A percentile compares a stretch with the other conserved stretches of the same genome.
Conservation (phyloP, 2,797 vertebrate genomes). For the Chelonia mydas region DNA sequence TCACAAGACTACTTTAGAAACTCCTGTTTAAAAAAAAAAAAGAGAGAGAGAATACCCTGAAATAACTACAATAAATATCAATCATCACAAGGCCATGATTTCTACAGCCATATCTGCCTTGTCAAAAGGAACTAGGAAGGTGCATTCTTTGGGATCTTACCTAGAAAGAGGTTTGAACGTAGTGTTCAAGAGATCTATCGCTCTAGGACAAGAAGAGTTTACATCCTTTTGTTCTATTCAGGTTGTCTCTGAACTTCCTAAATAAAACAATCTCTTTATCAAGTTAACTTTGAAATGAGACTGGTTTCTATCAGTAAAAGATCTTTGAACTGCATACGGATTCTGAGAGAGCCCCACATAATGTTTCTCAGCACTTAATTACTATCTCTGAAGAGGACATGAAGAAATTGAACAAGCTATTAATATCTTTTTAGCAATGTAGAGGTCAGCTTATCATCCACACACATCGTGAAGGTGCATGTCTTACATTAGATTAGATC, state of each 20-base stretch:
- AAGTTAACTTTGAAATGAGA: not conserved
- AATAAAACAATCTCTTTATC: not conserved
- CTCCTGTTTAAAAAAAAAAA: not conserved
- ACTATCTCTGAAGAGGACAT: not conserved
- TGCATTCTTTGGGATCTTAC: not conserved
- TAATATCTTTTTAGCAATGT: not conserved
- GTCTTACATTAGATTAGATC: not conserved
- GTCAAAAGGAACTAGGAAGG: not conserved
- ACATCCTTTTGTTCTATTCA: not conserved
- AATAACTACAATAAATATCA: not conserved
- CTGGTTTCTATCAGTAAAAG: constrained; percentile 13
- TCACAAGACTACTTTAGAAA: not conserved
- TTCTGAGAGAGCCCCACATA: constrained; percentile 43
- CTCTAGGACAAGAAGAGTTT: not conserved
- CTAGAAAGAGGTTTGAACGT: not conserved
- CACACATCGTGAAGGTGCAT: accelerated
- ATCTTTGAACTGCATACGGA: not conserved
- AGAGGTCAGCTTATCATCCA: not conserved
- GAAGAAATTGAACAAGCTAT: not conserved
- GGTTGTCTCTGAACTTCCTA: not conserved
- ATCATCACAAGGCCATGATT: not conserved
- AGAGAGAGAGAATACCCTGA: not conserved
- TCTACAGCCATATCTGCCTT: not conserved
- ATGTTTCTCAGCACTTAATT: not conserved
- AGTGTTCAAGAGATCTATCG: not conserved